Evolutionary conservation across 2,797 vertebrate species (phyloP), one percentile per base, ranked within the genome.

Genomic region (Cuniculus paca): DNA sequence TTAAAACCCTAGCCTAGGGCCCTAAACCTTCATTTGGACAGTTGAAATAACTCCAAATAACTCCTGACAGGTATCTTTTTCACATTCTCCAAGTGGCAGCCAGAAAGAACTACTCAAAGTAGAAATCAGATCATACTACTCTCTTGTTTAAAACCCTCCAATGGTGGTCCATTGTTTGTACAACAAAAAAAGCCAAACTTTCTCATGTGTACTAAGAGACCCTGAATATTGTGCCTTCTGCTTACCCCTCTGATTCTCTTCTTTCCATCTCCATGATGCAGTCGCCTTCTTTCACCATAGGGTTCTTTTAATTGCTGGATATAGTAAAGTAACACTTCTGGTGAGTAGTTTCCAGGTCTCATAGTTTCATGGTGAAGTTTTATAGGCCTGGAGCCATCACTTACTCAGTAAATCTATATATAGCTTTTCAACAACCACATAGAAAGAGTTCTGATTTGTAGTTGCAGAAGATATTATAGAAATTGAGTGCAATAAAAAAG

Each of bases 371-470:
- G 48, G 54, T 75, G 70, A 92, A 50, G 31, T 80, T 89, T 93
- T 90, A 70, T 2, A 87, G 45, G 36, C 39, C 39, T 42, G n/a
- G 28, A 5, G 75, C 60, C 48, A 24, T 80, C 68, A 39, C 19
- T 88, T 48, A 54, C 48, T 95, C 68, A 7, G 74, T 83, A 93
- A 87, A 90, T 79, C 68, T 63, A 39, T 45, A 68, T 56, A 61
- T 4, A 81, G 80, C 45, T 81, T 96, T 86, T 82, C 85, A 91
- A 52, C 1, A 80, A 26, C 45, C 74, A 88, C 34, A 42, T 31
- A 5, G 65, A 92, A 92, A 85, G 39, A 88, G 68, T 92, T 95
- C 65, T 58, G 78, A 48, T 68, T 94, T 88, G 72, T 36, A 54
- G 26, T 77, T 81, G n/a, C 36, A 81, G 58, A 39, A 80, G 75